Base-by-base conservation (phyloP, 2,797 vertebrate genomes). In the Hoplostethus atlanticus region DNA sequence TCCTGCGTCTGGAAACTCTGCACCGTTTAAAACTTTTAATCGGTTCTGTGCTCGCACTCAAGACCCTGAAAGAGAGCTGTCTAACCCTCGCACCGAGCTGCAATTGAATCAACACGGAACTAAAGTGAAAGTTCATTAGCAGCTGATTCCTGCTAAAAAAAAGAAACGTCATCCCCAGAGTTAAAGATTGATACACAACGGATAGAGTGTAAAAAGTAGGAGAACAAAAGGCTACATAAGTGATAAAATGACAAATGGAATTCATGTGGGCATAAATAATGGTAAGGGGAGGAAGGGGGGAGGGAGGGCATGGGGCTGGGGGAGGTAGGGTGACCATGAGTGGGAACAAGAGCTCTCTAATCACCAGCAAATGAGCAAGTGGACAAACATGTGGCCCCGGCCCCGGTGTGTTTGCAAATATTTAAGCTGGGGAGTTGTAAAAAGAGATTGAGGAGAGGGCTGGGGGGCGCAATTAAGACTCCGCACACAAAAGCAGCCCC, bases 391-490 rank as follows among this genome's bases (percentile, higher is more conserved):
- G 69, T 53, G 53, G 70, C 55, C 44, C 15, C 12, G 5, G 55
- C 38, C 61, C 65, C 89, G 73, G 84, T 87, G 81, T 88, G 75
- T 91, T 87, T 85, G 91, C 86, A 93, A 94, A 94, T 91, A 89
- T 90, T 91, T 91, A 88, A 88, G 64, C 71, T 71, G n/a, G 61
- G 64, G 73, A 80, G 60, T 58, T 85, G 75, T 84, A 84, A 91
- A 90, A 84, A 63, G 68, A 83, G 70, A 84, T 28, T 68, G 61
- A 74, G 64, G 52, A 67, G 75, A 64, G 70, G 59, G 79, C 81
- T 77, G 72, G 64, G 59, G 81, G 81, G 70, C 64, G 36, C 68
- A 85, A 82, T 86, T 77, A 83, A 68, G 67, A 70, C 74, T 51
- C 64, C 68, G 66, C 59, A 64, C 69, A 78, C 69, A 77, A 71